phyloP scores from a whole-genome alignment of 2,797 vertebrate species.

The Microctenopoma stevenorrisi region DNA sequence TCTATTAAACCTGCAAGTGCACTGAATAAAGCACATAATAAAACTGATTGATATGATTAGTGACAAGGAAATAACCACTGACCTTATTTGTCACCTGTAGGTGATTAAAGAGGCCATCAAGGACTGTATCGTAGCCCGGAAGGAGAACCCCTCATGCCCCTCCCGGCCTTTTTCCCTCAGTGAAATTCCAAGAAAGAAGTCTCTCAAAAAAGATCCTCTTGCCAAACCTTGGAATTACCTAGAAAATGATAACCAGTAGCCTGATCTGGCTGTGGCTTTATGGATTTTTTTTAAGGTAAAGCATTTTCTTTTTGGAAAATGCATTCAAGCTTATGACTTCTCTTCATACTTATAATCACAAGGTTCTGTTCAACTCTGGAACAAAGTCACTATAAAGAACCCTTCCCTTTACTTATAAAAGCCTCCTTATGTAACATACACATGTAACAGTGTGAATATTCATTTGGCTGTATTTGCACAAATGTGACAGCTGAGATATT shows the following conservation, averaged over 20 bases:
- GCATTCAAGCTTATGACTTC: conserved; percentile 5
- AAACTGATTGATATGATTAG: too few species aligned
- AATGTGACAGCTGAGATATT: conserved; percentile 26
- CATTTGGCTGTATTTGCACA: conserved; percentile 19
- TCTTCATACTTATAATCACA: conserved; percentile 30
- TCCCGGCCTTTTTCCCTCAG: conserved; percentile 89
- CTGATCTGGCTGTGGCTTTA: neutral
- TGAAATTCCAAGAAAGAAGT: conserved; percentile 88
- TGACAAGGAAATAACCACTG: too few species aligned
- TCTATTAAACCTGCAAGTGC: too few species aligned
- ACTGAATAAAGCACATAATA: too few species aligned
- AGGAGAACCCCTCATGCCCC: conserved; percentile 86
- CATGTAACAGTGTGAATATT: conserved; percentile 7
- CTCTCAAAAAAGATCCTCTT: conserved; percentile 83
- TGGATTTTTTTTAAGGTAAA: conserved; percentile 29
- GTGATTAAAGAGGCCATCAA: conserved; percentile 92
- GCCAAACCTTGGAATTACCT: conserved; percentile 72
- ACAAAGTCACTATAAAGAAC: conserved; percentile 23
- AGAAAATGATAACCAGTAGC: conserved; percentile 50
- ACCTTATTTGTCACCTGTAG: conserved; percentile 69
- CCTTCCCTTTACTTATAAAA: conserved; percentile 31
- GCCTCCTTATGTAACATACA: conserved; percentile 6
- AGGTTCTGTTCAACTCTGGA: conserved; percentile 24
- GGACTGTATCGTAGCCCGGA: conserved; percentile 90
- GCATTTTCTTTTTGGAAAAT: conserved; percentile 60